phyloP scores from a whole-genome alignment of 1,140 invertebrate genomes.

The Berghia stephanieae region DNA sequence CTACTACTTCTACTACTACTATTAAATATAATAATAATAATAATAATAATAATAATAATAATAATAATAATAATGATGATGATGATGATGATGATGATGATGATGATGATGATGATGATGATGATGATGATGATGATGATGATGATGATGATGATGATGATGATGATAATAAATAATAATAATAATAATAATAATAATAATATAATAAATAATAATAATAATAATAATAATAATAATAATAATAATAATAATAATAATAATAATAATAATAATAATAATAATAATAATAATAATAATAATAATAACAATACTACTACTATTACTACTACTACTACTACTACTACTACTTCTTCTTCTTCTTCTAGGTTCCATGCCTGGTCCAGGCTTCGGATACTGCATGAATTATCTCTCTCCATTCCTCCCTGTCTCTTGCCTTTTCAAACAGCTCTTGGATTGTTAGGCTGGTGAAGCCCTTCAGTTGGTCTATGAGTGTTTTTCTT shows the following conservation, averaged over 20 bases:
- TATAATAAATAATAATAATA: background rate
- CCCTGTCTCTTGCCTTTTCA: no score
- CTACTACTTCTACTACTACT: slow-evolving; percentile 2
- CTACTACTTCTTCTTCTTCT: background rate
- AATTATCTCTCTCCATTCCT: no score
- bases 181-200: background rate
- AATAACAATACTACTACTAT: no score
- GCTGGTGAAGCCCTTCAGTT: no score
- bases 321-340: slow-evolving; percentile 8
- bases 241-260: background rate
- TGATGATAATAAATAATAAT: no score
- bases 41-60: background rate
- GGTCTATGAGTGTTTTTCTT: no score
- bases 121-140: slow-evolving; percentile 4
- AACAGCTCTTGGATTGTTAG: no score
- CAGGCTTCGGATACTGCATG: no score
- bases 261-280: background rate
- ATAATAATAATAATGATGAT: background rate
- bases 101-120: slow-evolving; percentile 7
- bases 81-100: background rate
- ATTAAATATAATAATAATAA: background rate
- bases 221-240: background rate
- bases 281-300: background rate
- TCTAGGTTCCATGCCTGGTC: no score
- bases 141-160: slow-evolving; percentile 3